Conservation (phyloP, 2,797 vertebrate species). For the Pelobates cultripes region DNA sequence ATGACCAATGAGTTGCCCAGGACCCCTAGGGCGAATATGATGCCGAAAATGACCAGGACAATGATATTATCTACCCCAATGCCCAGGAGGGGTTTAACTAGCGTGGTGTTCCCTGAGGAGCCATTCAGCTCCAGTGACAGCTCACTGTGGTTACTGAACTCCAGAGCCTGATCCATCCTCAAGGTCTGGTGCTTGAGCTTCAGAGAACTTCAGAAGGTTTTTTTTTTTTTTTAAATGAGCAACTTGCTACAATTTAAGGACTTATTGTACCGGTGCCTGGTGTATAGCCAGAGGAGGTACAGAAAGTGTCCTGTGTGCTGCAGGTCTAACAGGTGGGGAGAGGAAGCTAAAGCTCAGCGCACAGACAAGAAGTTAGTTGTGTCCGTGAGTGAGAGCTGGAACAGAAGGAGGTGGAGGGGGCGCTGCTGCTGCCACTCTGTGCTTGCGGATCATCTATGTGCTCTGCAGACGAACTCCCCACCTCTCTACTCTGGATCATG, state of each 20-base stretch:
- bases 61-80: slow-evolving; percentile 89
- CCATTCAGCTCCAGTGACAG: slow-evolving; percentile 48
- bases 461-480: too few relatives aligned
- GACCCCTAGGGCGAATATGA: slow-evolving; percentile 91
- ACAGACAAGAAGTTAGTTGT: background rate
- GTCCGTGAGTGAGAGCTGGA: background rate
- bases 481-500: too few relatives aligned
- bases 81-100: slow-evolving; percentile 71
- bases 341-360: background rate
- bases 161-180: slow-evolving; percentile 59
- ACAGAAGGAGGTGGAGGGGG: background rate
- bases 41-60: slow-evolving; percentile 85
- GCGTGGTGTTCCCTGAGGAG: slow-evolving; percentile 28
- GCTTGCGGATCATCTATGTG: slow-evolving; percentile 1
- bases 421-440: slow-evolving; percentile 4
- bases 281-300: background rate
- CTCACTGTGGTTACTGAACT: slow-evolving; percentile 60
- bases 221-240: too few relatives aligned
- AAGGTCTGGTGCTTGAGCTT: background rate
- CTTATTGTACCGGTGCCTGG: too few relatives aligned
- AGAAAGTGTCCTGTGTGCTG: background rate
- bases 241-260: too few relatives aligned
- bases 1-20: slow-evolving; percentile 96
- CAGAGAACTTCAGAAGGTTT: background rate
- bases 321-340: slow-evolving; percentile 20